Base-by-base conservation (phyloP, 2,888 invertebrate species). In the Auanema sp. region DNA sequence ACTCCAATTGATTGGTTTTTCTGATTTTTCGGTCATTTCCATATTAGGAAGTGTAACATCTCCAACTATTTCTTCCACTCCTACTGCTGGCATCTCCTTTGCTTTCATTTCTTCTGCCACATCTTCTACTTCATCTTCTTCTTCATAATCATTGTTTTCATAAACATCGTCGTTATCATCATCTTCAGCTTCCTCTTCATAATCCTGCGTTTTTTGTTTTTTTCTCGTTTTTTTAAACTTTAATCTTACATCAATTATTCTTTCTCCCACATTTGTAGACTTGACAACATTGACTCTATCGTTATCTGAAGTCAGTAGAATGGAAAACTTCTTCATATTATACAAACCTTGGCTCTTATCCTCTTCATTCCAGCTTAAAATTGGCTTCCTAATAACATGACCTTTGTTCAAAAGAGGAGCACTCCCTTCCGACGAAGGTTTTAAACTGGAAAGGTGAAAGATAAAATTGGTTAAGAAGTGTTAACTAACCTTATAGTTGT, bases 381-480 rank as follows among this genome's bases (percentile, higher is more conserved):
- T 71, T 11, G 68, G 64, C 50, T 71, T 71, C 40, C 68, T 65
- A 33, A 71, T 58, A 4, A 71, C 68, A 21, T 40, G 47, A 14
- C 68, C 68, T 41, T 66, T 66, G 12, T 62, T 60, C 21, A 71
- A 52, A 54, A 66, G 65, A 40, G 71, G 71, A 1, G 51, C 25
- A 14, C 56, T 33, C 33, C 49, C 60, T 12, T 49, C 49, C 24
- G 23, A 58, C 5, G 21, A 21, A 50, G 21, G 11, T 24, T 50
- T 50, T 16, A 11, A 50, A 21, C 24, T 50, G n/a, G 11, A 23
- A 24, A 50, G 16, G 12, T 16, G 50, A 24, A 23, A 16, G 11
- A 23, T 47, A 18, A 11, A 6, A 44, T 21, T 24, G 44, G 43
- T 16, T 57, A 50, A 3, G 41, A 18, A 44, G 12, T 56, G 47